Conservation (phyloP, 1,140 invertebrate species). For the Drosophila truncata region DNA sequence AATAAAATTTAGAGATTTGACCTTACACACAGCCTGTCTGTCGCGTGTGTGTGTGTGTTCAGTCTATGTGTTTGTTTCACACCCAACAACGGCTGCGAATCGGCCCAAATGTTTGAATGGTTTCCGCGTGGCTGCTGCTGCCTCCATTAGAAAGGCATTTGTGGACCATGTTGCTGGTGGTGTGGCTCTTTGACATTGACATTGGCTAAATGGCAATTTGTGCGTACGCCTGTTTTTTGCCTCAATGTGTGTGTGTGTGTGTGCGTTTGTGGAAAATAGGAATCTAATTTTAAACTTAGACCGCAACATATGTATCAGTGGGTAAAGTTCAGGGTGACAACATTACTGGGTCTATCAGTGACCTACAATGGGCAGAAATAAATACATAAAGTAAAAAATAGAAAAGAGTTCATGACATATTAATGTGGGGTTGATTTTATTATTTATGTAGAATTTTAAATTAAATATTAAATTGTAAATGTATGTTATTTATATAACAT, state of each 20-base stretch:
- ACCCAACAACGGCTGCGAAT: slow-evolving; percentile 23
- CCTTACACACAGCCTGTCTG: slow-evolving; percentile 63
- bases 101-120: slow-evolving; percentile 68
- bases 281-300: slow-evolving; percentile 69
- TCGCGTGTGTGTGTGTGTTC: slow-evolving; percentile 11
- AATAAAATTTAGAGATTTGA: slow-evolving; percentile 81
- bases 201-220: slow-evolving; percentile 77
- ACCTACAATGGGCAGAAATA: slow-evolving; percentile 28
- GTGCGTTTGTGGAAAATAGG: slow-evolving; percentile 43
- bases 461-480: neutral
- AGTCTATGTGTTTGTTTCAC: slow-evolving; percentile 21
- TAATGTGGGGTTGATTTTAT: neutral
- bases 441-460: neutral
- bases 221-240: slow-evolving; percentile 56
- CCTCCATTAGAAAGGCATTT: slow-evolving; percentile 78
- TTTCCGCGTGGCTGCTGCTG: slow-evolving; percentile 78
- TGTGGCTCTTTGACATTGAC: slow-evolving; percentile 74
- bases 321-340: slow-evolving; percentile 67
- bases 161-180: slow-evolving; percentile 43
- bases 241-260: slow-evolving; percentile 15
- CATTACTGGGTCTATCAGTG: slow-evolving; percentile 41
- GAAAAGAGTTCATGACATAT: neutral
- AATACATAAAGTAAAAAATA: neutral
- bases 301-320: slow-evolving; percentile 70
- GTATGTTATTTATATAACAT: neutral